phyloP scores from a whole-genome alignment of 2,888 invertebrate genomes.

The Exocentrus adspersus region DNA sequence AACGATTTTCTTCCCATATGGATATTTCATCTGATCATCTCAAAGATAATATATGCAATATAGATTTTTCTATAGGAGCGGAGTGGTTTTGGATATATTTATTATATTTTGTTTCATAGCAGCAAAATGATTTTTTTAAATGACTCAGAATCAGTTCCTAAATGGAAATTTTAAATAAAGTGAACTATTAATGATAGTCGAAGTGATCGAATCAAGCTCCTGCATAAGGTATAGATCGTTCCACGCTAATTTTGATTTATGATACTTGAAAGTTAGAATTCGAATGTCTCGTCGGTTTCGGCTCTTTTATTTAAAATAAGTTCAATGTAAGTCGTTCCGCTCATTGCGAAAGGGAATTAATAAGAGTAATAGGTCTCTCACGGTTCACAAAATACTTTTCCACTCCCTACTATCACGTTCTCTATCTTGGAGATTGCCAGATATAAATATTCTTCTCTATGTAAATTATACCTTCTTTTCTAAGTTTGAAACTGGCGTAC shows the following conservation, averaged over 20 bases:
- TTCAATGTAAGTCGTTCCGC: neutral
- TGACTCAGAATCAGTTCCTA: too few relatives aligned
- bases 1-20: neutral
- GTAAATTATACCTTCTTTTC: neutral
- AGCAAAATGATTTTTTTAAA: too few relatives aligned
- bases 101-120: too few relatives aligned
- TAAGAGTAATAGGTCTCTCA: constrained; percentile 14
- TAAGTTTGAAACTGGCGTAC: neutral
- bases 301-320: constrained; percentile 7
- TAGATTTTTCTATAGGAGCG: too few relatives aligned
- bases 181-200: constrained; percentile 5
- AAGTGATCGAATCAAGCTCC: neutral
- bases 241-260: constrained; percentile 14
- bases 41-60: neutral
- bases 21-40: neutral
- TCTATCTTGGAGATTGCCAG: neutral
- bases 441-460: constrained; percentile 1
- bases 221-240: constrained; percentile 4
- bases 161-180: too few relatives aligned
- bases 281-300: constrained; percentile 3
- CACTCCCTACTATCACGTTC: neutral
- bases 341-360: constrained; percentile 6
- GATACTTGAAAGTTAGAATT: constrained; percentile 12
- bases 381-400: neutral
- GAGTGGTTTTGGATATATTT: too few relatives aligned